phyloP scores from a whole-genome alignment of 1,140 invertebrate genomes.

The Phortica variegata region DNA sequence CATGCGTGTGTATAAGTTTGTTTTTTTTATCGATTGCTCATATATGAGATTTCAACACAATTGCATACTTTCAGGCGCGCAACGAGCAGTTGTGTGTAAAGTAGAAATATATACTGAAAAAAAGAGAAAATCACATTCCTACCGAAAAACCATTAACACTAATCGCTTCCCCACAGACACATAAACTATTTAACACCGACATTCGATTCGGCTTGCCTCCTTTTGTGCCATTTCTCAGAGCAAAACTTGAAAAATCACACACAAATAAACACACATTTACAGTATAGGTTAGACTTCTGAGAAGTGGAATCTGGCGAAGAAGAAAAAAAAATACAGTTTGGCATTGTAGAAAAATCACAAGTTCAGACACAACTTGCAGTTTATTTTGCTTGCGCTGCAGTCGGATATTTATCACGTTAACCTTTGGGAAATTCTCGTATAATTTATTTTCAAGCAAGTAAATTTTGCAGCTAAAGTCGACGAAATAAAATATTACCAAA shows the following conservation, averaged over 20 bases:
- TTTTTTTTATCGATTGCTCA: slow-evolving; percentile 44
- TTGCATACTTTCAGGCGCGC: no score
- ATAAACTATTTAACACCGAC: slow-evolving; percentile 51
- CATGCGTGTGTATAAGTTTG: slow-evolving; percentile 22
- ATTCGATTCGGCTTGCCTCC: slow-evolving; percentile 5
- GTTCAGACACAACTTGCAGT: no score
- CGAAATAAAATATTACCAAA: no score
- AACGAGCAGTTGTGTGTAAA: slow-evolving; percentile 25
- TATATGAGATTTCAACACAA: slow-evolving; percentile 25
- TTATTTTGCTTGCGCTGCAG: slow-evolving; percentile 48
- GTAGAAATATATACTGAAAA: slow-evolving; percentile 39
- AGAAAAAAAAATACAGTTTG: slow-evolving; percentile 29
- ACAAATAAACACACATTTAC: neutral
- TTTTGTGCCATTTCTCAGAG: no score
- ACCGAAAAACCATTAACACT: slow-evolving; percentile 48
- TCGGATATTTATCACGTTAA: slow-evolving; percentile 51
- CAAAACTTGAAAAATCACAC: no score
- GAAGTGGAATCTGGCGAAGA: slow-evolving; percentile 39
- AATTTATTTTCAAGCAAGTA: slow-evolving; percentile 51
- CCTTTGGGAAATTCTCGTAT: slow-evolving; percentile 54
- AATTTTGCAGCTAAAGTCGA: no score
- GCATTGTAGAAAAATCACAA: slow-evolving; percentile 16
- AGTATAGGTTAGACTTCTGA: slow-evolving; percentile 15
- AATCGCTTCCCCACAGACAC: slow-evolving; percentile 54
- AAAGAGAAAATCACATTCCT: slow-evolving; percentile 44